These are phyloP conservation scores for Apodemia mormo DNA, from an alignment of 2,888 invertebrate species.

Conservation along the genomic window DNA sequence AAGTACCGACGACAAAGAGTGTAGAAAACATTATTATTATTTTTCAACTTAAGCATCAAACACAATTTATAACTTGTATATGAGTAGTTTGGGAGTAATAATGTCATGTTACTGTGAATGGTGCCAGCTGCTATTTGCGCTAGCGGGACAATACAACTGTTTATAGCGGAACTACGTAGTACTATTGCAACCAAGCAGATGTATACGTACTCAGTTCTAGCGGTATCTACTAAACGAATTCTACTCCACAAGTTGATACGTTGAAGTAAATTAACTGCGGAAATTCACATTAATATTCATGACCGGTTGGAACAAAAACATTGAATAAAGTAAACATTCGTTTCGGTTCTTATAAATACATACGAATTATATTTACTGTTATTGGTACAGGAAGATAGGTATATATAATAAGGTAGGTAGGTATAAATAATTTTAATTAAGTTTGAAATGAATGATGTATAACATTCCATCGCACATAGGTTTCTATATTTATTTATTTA, in stretches of 20 bases:
- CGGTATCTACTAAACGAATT: neutral
- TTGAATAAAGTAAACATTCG: neutral
- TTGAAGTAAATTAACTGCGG: neutral
- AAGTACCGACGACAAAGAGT: too few relatives aligned
- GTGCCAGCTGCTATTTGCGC: slow-evolving; percentile 58
- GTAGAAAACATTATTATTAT: too few relatives aligned
- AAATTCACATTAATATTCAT: neutral
- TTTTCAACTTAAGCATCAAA: too few relatives aligned
- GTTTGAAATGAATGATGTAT: too few relatives aligned
- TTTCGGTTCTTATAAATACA: neutral
- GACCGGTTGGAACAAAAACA: neutral
- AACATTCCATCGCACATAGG: too few relatives aligned
- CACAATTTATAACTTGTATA: neutral
- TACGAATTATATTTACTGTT: neutral
- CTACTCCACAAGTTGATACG: neutral
- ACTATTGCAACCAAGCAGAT: slow-evolving; percentile 29
- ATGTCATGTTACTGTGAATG: slow-evolving; percentile 49
- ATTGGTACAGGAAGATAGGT: too few relatives aligned
- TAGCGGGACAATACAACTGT: slow-evolving; percentile 66
- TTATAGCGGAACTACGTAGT: slow-evolving; percentile 45
- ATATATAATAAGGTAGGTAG: too few relatives aligned
- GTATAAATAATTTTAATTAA: too few relatives aligned
- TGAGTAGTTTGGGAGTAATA: slow-evolving; percentile 4
- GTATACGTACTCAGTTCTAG: neutral
- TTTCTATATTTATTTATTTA: too few relatives aligned